Conservation (phyloP, 2,113 vertebrate species). For the Pandion haliaetus region DNA sequence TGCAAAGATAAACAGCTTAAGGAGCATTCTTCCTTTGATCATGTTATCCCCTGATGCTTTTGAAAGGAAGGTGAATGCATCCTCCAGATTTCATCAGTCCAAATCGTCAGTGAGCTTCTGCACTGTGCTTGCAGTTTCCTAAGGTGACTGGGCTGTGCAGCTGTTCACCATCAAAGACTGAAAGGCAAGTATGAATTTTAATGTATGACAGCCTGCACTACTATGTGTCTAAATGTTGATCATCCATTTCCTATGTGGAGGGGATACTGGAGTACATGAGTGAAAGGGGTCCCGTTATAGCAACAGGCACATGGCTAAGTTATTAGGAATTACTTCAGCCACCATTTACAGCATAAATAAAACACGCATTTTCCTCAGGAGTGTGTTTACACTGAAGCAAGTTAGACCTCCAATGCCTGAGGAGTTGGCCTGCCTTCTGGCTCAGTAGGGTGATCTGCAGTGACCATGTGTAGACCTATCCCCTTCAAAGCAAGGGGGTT, state of each 20-base stretch:
- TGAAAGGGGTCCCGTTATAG: not conserved
- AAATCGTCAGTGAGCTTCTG: not conserved
- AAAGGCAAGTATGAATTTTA: accelerated
- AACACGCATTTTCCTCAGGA: not conserved
- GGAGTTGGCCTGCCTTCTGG: not conserved
- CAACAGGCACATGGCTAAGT: not conserved
- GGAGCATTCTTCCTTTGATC: constrained; percentile 54
- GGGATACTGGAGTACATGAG: not conserved
- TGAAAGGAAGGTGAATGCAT: not conserved
- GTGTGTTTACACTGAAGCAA: not conserved
- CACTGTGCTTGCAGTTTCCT: not conserved
- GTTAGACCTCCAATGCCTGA: not conserved
- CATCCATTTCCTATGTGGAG: not conserved
- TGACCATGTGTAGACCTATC: not conserved
- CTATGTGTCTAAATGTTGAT: not conserved
- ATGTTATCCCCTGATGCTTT: constrained; percentile 14
- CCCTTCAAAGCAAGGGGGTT: not conserved
- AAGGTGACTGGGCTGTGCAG: not conserved
- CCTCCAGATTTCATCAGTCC: constrained; percentile 27
- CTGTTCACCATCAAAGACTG: not conserved
- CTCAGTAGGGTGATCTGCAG: not conserved
- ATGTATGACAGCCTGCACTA: not conserved
- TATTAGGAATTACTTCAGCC: not conserved
- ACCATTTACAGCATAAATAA: not conserved
- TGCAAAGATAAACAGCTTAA: constrained; percentile 28